These are phyloP conservation scores for Oligia fasciuncula DNA, from an alignment of 2,888 invertebrate genomes.

Conservation along the genomic window DNA sequence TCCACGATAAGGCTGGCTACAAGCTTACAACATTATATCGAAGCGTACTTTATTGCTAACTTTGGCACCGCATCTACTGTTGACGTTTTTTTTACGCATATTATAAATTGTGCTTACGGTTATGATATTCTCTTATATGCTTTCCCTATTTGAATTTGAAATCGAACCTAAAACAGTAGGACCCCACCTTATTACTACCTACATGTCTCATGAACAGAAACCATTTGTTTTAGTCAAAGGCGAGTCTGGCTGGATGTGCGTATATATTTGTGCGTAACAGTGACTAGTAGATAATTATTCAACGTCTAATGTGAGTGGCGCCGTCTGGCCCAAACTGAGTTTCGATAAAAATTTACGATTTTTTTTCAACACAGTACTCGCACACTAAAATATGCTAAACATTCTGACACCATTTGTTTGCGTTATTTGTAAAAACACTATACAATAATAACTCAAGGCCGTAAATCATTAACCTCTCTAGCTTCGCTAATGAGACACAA, in stretches of 20 bases:
- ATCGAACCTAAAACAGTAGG: not conserved
- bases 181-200: not conserved
- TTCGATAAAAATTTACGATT: not conserved
- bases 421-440: not conserved
- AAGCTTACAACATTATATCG: conserved; percentile 8
- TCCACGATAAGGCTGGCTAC: conserved; percentile 25
- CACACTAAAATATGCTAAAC: not conserved
- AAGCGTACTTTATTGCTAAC: not conserved
- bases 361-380: not conserved
- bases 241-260: not conserved
- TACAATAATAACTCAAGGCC: not conserved
- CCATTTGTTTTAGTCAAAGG: conserved; percentile 35
- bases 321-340: conserved; percentile 35
- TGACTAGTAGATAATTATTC: conserved; percentile 53
- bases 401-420: not conserved
- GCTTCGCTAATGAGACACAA: no score
- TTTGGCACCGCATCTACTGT: not conserved
- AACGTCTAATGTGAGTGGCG: conserved; percentile 43
- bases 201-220: conserved; percentile 15
- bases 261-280: conserved; percentile 26
- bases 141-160: not conserved
- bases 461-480: not conserved
- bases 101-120: no score
- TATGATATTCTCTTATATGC: not conserved
- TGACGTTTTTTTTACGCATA: not conserved